These are phyloP conservation scores for Lepidurus apus DNA, from an alignment of 1,140 invertebrate species.

Conservation along the genomic window DNA sequence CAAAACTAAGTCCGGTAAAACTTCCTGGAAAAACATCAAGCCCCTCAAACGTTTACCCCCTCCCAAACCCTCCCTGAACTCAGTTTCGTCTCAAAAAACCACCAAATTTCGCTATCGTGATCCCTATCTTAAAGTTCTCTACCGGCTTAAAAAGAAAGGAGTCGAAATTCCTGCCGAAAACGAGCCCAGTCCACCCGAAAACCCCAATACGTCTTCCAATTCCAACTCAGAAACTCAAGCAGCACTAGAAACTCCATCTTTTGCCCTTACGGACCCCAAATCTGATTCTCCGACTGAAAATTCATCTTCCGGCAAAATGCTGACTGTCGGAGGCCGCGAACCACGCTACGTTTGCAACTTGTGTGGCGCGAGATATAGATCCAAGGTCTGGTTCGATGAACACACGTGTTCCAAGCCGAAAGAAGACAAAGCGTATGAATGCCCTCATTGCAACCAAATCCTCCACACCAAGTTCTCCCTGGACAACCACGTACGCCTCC, in stretches of 20 bases:
- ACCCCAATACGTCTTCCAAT: neutral
- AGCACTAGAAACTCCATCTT: neutral
- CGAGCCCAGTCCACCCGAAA: neutral
- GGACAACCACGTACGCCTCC: neutral
- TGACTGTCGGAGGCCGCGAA: neutral
- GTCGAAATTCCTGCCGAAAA: neutral
- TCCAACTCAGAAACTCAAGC: neutral
- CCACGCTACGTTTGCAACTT: neutral
- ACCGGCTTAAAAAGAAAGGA: neutral
- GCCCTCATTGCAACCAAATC: neutral
- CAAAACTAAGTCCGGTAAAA: neutral
- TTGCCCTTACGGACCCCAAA: neutral
- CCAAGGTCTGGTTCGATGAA: constrained; percentile 5
- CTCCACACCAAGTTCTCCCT: neutral
- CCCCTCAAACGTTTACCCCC: neutral
- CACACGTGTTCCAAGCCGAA: neutral
- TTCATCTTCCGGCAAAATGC: neutral
- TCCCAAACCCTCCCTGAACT: neutral
- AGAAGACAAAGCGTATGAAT: neutral
- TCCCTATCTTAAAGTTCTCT: constrained; percentile 26
- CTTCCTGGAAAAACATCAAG: neutral
- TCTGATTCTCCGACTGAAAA: neutral
- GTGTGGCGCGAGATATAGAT: neutral
- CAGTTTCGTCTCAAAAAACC: neutral
- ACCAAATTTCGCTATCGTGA: constrained; percentile 5